A percentile compares a stretch with the other conserved stretches of the same genome.
Conservation (phyloP, 2,888 invertebrate species). For the Imbricaverruca yamaguchii region DNA sequence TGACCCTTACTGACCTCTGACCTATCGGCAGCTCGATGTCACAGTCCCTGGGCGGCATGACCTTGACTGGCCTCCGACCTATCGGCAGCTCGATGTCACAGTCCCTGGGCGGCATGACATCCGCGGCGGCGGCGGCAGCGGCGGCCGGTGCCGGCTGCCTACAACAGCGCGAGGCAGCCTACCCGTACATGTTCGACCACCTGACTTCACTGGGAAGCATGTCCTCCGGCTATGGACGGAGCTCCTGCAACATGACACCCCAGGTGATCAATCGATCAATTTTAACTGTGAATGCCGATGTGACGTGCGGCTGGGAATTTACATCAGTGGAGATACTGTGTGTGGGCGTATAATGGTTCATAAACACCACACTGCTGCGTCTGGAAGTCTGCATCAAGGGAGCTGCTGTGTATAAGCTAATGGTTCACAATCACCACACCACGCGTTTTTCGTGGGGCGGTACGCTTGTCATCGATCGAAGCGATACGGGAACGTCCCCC, state of each 20-base stretch:
- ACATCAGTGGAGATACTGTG: no score
- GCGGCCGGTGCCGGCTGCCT: slow-evolving; percentile 34
- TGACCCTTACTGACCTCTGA: not conserved
- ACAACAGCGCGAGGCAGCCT: slow-evolving; percentile 70
- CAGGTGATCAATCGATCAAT: not conserved
- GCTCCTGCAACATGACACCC: slow-evolving; percentile 26
- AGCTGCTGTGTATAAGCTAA: no score
- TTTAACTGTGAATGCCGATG: no score
- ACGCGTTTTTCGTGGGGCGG: no score
- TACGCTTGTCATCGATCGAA: no score
- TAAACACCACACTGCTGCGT: no score
- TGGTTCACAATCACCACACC: no score
- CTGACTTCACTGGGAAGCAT: slow-evolving; percentile 58
- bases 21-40: not conserved
- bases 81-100: slow-evolving; percentile 65
- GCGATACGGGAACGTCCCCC: no score
- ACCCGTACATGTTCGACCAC: slow-evolving; percentile 76
- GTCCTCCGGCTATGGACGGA: slow-evolving; percentile 53
- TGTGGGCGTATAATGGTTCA: no score
- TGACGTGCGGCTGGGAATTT: no score
- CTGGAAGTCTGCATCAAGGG: no score
- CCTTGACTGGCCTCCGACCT: not conserved
- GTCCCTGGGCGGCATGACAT: slow-evolving; percentile 83
- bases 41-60: not conserved
- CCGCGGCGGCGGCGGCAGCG: slow-evolving; percentile 34